Conservation (phyloP, 2,888 invertebrate genomes). For the Tipula vernalis region DNA sequence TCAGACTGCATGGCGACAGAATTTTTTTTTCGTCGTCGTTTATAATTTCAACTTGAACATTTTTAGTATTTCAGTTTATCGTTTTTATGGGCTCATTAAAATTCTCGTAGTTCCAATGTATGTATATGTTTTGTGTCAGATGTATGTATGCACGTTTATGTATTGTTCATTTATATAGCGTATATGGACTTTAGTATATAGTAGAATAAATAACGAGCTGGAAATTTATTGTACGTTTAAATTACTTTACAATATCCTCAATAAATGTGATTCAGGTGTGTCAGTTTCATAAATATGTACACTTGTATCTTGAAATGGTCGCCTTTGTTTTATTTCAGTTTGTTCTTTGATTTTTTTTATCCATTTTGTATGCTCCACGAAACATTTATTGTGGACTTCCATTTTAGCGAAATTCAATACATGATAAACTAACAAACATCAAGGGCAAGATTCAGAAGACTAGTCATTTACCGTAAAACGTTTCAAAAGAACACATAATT, state of each 20-base stretch:
- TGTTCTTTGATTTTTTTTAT: too few species aligned
- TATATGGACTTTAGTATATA: not conserved
- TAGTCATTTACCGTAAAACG: too few species aligned
- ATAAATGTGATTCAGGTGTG: not conserved
- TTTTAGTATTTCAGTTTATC: constrained; percentile 4
- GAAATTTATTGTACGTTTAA: not conserved
- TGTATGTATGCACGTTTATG: not conserved
- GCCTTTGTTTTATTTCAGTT: too few species aligned
- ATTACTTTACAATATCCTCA: not conserved
- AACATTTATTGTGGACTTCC: too few species aligned
- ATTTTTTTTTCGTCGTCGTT: not conserved
- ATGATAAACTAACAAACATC: too few species aligned
- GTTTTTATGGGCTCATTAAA: constrained; percentile 4
- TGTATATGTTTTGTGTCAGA: not conserved
- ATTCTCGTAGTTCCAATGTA: not conserved
- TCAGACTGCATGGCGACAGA: not conserved
- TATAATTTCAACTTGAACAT: constrained; percentile 4
- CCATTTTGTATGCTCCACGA: too few species aligned
- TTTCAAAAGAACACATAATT: too few species aligned
- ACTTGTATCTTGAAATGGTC: too few species aligned
- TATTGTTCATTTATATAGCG: not conserved
- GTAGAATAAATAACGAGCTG: not conserved
- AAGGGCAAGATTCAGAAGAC: too few species aligned
- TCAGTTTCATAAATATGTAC: not conserved
- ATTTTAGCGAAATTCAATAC: too few species aligned